Conservation (phyloP, 2,113 vertebrate genomes). For the Carollia perspicillata region DNA sequence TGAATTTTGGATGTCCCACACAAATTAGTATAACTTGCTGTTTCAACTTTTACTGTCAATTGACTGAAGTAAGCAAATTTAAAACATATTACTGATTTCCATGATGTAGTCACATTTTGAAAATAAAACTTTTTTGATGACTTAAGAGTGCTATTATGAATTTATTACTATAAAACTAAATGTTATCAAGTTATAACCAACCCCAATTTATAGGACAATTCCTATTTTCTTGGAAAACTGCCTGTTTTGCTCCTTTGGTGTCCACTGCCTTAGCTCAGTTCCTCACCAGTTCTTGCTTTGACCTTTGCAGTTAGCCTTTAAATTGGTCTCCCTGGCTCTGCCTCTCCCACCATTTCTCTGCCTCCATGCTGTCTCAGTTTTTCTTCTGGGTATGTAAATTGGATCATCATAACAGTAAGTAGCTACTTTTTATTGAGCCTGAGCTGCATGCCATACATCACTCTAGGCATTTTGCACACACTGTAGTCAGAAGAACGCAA, state of each 20-base stretch:
- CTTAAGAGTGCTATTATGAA: neutral
- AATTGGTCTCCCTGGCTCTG: neutral
- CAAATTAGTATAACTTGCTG: neutral
- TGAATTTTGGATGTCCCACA: neutral
- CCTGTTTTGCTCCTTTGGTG: neutral
- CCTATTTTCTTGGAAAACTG: slow-evolving; percentile 1
- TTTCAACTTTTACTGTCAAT: neutral
- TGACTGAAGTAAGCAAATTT: slow-evolving; percentile 22
- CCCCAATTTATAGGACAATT: neutral
- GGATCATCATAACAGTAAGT: neutral
- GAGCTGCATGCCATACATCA: neutral
- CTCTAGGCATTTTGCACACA: neutral
- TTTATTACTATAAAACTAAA: neutral
- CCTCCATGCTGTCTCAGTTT: neutral
- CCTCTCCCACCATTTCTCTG: neutral
- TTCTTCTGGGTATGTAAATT: neutral
- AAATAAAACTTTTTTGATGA: slow-evolving; percentile 1
- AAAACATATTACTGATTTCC: neutral
- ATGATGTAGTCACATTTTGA: neutral
- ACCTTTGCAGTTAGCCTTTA: neutral
- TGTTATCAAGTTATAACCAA: neutral
- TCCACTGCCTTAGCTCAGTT: neutral
- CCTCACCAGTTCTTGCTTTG: neutral
- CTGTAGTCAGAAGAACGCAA: neutral
- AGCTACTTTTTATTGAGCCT: neutral